A percentile compares a stretch with the other conserved stretches of the same genome.
Conservation (phyloP, 2,888 invertebrate genomes). For the Drosophila colorata region DNA sequence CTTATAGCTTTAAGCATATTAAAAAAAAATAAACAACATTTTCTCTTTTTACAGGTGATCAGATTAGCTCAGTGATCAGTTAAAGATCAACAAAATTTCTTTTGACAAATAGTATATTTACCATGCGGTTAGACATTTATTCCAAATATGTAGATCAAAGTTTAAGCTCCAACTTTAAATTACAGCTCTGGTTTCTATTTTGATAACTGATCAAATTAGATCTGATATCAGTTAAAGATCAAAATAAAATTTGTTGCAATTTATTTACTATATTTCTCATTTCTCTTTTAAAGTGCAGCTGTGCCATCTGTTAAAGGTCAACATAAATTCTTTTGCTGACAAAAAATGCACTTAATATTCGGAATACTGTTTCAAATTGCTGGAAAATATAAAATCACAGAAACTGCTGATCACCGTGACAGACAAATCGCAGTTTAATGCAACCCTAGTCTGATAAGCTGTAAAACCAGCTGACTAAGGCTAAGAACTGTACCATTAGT, state of each 20-base stretch:
- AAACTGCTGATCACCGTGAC: slow-evolving; percentile 58
- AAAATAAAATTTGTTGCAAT: background rate
- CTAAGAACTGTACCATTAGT: slow-evolving; percentile 68
- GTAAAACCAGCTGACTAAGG: slow-evolving; percentile 72
- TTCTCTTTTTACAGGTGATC: background rate
- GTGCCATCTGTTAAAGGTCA: slow-evolving; percentile 6
- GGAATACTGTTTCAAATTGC: slow-evolving; percentile 12
- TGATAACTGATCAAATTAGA: background rate
- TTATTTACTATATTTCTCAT: background rate
- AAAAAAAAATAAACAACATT: background rate
- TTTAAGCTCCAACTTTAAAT: no score
- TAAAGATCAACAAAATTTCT: slow-evolving; percentile 7
- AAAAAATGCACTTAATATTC: slow-evolving; percentile 45
- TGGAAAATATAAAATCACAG: slow-evolving; percentile 18
- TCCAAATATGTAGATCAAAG: background rate
- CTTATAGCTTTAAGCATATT: background rate
- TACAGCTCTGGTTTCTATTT: background rate
- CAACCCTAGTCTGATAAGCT: slow-evolving; percentile 58
- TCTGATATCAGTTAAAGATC: background rate
- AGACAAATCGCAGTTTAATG: slow-evolving; percentile 52
- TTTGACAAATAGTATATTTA: slow-evolving; percentile 1
- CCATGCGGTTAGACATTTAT: background rate
- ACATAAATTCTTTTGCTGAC: slow-evolving; percentile 25
- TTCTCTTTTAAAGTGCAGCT: slow-evolving; percentile 3
- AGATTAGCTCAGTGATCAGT: background rate